A percentile compares a stretch with the other conserved stretches of the same genome.
Evolutionary conservation across 2,888 invertebrate species (phyloP).

Genomic region (Dynastes grantii): DNA sequence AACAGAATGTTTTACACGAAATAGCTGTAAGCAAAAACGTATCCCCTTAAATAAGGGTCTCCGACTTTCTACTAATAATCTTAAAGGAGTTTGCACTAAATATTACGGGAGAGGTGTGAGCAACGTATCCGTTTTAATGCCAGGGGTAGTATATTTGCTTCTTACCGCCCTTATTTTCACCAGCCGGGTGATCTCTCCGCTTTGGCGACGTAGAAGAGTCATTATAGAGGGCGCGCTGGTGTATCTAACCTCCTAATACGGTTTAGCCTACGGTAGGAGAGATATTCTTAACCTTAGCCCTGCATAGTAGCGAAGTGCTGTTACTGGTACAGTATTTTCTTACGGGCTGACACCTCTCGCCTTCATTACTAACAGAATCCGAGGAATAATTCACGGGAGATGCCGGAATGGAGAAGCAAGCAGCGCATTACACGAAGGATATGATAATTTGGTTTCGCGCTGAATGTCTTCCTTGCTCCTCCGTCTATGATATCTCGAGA

Average conservation of each 20-base stretch:
- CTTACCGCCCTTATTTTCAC: constrained; percentile 30
- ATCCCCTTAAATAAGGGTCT: constrained; percentile 48
- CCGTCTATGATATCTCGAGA: neutral
- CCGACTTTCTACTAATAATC: constrained; percentile 50
- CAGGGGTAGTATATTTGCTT: constrained; percentile 25
- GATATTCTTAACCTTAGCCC: constrained; percentile 22
- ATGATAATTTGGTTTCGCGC: constrained; percentile 63
- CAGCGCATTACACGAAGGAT: constrained; percentile 63
- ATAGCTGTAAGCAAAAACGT: constrained; percentile 51
- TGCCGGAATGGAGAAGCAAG: constrained; percentile 61
- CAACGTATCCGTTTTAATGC: constrained; percentile 42
- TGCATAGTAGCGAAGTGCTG: constrained; percentile 18
- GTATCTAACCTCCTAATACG: constrained; percentile 34
- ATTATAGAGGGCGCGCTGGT: constrained; percentile 12
- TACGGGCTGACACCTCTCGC: constrained; percentile 59
- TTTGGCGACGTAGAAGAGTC: constrained; percentile 5
- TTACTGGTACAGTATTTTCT: constrained; percentile 57
- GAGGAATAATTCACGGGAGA: constrained; percentile 62
- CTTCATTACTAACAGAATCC: constrained; percentile 61
- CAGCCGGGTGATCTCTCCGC: constrained; percentile 7
- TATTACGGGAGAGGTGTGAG: constrained; percentile 37
- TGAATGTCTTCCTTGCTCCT: constrained; percentile 54
- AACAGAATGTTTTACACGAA: constrained; percentile 39
- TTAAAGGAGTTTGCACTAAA: constrained; percentile 51
- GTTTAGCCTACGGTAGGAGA: neutral